phyloP scores from a whole-genome alignment of 2,797 vertebrate species.

The Lacerta bilineata region DNA sequence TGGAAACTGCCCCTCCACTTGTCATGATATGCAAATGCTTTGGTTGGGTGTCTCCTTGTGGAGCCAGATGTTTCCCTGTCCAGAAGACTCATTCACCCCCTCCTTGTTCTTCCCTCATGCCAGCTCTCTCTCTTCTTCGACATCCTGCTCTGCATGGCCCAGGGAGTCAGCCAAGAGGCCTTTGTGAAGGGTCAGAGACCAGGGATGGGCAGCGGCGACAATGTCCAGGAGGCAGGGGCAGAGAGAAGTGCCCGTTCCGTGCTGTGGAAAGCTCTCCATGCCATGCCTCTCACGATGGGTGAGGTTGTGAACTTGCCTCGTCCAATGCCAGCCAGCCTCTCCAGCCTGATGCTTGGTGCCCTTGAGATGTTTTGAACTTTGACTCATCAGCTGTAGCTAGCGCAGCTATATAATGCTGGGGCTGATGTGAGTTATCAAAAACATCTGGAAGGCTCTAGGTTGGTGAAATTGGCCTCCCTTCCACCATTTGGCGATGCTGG shows the following conservation, averaged over 20 bases:
- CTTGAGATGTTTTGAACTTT: no score
- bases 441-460: background rate
- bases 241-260: slow-evolving; percentile 81
- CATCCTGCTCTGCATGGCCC: slow-evolving; percentile 91
- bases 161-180: slow-evolving; percentile 78
- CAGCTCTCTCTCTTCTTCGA: slow-evolving; percentile 97
- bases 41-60: no score
- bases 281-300: slow-evolving; percentile 86
- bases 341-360: no score
- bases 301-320: slow-evolving; percentile 17
- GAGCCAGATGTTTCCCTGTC: no score
- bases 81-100: background rate
- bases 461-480: background rate
- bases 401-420: background rate
- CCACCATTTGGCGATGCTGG: no score
- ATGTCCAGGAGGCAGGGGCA: slow-evolving; percentile 50
- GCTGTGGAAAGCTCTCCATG: slow-evolving; percentile 88
- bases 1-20: background rate
- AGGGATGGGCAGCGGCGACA: slow-evolving; percentile 64
- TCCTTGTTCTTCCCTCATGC: slow-evolving; percentile 3
- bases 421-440: background rate
- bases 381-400: no score
- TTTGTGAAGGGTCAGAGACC: slow-evolving; percentile 82
- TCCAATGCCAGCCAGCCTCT: no score
- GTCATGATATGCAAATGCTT: no score